phyloP scores from a whole-genome alignment of 2,888 invertebrate species.

The Phalera bucephala region DNA sequence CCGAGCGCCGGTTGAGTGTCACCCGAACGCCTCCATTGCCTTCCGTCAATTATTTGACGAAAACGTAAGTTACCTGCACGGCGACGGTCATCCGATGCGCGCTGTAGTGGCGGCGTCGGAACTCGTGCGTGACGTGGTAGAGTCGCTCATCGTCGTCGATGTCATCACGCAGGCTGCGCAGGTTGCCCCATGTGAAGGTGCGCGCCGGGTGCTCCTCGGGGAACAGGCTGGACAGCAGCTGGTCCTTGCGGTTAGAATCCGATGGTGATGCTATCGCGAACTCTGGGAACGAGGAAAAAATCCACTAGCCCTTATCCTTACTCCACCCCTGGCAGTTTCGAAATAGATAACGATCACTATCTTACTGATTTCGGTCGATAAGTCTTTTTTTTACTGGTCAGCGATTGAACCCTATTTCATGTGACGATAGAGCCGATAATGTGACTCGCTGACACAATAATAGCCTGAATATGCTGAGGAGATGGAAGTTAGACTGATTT shows the following conservation, averaged over 20 bases:
- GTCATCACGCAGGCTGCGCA: conserved; percentile 87
- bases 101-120: conserved; percentile 90
- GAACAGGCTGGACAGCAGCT: conserved; percentile 88
- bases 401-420: too few species aligned
- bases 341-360: too few species aligned
- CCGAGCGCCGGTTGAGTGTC: too few species aligned
- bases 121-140: conserved; percentile 87
- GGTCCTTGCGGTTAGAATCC: conserved; percentile 89
- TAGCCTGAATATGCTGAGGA: too few species aligned
- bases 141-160: conserved; percentile 85
- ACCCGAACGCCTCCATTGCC: too few species aligned
- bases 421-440: too few species aligned
- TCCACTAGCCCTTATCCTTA: neutral
- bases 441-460: too few species aligned
- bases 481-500: too few species aligned
- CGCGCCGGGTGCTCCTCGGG: conserved; percentile 86
- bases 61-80: conserved; percentile 85
- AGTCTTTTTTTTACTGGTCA: too few species aligned
- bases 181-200: conserved; percentile 94
- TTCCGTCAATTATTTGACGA: too few species aligned
- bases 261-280: conserved; percentile 91
- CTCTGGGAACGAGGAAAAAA: conserved; percentile 78
- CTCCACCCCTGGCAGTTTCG: conserved; percentile 8
- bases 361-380: too few species aligned
- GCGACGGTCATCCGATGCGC: conserved; percentile 94